Base-by-base conservation (phyloP, 2,888 invertebrate species). In the Hypolimnas misippus region DNA sequence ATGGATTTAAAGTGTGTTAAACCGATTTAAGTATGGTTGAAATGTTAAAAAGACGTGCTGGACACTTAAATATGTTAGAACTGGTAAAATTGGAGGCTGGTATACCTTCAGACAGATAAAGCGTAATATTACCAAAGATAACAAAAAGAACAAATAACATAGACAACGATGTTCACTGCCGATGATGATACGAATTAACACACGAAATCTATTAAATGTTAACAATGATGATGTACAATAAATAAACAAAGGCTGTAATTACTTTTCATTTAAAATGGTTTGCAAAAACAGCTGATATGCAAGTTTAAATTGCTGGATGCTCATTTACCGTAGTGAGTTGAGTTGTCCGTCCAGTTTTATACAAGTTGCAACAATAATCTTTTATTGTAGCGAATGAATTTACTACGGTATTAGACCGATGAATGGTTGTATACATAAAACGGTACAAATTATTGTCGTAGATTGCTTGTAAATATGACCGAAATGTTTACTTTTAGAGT, bases 341-440 rank as follows among this genome's bases (percentile, higher is more conserved):
- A 91, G 91, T 89, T 89, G 81, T 89, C 91, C 91, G 91, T 92
- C 91, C 91, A 92, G 81, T 89, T 90, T 90, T 90, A 83, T 91
- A 90, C 84, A 87, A 79, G 84, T 62, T 52, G 61, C 55, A 61
- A 59, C 62, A 62, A 65, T 57, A 51, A 46, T 46, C 21, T 58
- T 59, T 56, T 60, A 56, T 55, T 58, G 56, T 67, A 54, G 55
- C 61, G 58, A 62, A 38, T 62, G 55, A 61, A 60, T 62, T 52
- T 57, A 56, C 14, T 53, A 53, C 53, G 58, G 50, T 49, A 49
- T 35, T 38, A 51, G 17, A 58, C 54, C 62, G 53, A 17, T 10
- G 25, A 49, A 57, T 54, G 61, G 35, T 56, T 60, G 60, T 64
- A 49, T 56, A 58, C 21, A 54, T 56, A 55, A 61, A 64, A 65